phyloP scores from a whole-genome alignment of 2,797 vertebrate genomes.

The Crypturellus tataupa region DNA sequence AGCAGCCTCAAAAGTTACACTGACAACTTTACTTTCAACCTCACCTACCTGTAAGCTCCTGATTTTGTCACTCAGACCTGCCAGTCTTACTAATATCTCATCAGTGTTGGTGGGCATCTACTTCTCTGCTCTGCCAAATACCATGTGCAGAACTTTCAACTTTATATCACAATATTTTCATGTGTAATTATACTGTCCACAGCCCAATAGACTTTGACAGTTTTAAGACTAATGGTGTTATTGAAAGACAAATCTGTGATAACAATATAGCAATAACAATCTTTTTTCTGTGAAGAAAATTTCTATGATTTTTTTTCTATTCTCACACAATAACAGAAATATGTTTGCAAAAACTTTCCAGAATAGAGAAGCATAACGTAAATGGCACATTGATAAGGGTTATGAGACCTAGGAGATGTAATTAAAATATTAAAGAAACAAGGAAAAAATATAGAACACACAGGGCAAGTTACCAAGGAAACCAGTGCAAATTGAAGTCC shows the following conservation, averaged over 20 bases:
- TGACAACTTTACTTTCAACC: background rate
- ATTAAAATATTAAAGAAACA: background rate
- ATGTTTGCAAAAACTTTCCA: background rate
- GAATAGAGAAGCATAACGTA: background rate
- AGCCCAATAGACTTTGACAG: background rate
- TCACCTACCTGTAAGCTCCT: background rate
- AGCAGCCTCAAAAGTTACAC: background rate
- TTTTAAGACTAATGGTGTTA: background rate
- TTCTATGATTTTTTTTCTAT: too few species aligned
- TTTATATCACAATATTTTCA: background rate
- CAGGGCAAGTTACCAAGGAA: background rate
- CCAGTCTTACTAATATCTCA: too few species aligned
- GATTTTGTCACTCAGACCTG: background rate
- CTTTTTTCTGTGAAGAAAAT: background rate
- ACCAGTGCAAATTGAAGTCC: background rate
- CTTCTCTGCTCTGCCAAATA: background rate
- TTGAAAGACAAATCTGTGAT: background rate
- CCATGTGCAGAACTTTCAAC: background rate
- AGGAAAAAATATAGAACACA: background rate
- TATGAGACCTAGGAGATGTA: background rate
- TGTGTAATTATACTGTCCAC: accelerated
- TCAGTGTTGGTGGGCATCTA: background rate
- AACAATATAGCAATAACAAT: background rate
- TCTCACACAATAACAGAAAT: background rate
- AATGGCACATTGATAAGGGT: background rate